A percentile compares a stretch with the other conserved stretches of the same genome.
Evolutionary conservation across 2,113 vertebrate genomes (phyloP).

Genomic region (Trichechus manatus): DNA sequence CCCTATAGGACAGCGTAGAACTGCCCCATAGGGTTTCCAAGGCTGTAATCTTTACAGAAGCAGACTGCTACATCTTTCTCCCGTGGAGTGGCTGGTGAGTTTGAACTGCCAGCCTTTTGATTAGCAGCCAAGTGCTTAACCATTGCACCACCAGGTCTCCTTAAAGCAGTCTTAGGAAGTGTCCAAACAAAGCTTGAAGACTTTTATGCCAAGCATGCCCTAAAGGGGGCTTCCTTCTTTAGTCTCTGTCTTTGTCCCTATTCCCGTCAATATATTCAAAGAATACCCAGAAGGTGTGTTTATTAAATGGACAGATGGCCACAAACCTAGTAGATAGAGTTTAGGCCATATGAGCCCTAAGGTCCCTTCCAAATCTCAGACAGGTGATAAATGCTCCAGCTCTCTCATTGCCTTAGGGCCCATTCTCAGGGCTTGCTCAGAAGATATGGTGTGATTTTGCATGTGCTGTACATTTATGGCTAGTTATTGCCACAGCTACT

Average conservation of each 20-base stretch:
- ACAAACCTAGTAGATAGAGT: not conserved
- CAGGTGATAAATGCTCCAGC: not conserved
- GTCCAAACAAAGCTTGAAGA: not conserved
- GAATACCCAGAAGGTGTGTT: not conserved
- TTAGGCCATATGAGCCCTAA: not conserved
- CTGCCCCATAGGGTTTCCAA: too few relatives aligned
- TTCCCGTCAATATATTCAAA: conserved; percentile 3
- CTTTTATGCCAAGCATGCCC: not conserved
- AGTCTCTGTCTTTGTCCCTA: not conserved
- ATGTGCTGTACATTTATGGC: not conserved
- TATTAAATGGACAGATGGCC: conserved; percentile 2
- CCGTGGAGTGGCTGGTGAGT: not conserved
- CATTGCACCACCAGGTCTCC: not conserved
- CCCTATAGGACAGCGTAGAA: too few relatives aligned
- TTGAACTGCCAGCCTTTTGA: not conserved
- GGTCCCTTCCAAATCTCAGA: not conserved
- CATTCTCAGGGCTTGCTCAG: not conserved
- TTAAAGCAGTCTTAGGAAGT: not conserved
- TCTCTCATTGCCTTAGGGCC: not conserved
- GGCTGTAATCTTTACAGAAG: too few relatives aligned
- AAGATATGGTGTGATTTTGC: not conserved
- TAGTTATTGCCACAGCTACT: not conserved
- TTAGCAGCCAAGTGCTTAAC: not conserved
- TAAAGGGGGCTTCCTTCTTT: not conserved
- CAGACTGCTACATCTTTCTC: not conserved